These are phyloP conservation scores for Calvadosia cruxmelitensis DNA, from an alignment of 30 jellyfish, hydroid and myxozoan species.

Conservation along the genomic window DNA sequence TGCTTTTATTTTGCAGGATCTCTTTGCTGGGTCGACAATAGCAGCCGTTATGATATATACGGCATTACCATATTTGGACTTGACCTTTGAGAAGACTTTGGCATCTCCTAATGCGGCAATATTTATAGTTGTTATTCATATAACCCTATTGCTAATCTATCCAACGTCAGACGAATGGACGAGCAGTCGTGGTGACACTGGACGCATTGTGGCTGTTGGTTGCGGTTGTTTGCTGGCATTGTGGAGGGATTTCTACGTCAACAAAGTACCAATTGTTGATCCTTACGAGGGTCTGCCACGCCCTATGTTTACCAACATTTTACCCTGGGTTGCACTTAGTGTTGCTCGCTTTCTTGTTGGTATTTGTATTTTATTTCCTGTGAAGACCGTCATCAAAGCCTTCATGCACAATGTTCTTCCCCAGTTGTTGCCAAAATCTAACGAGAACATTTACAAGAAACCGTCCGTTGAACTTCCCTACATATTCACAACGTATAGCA, in stretches of 20 bases:
- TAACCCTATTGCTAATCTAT: conserved; percentile 44
- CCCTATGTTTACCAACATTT: conserved; percentile 13
- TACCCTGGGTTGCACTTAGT: conserved; percentile 23
- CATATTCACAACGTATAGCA: conserved; percentile 59
- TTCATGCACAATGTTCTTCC: conserved; percentile 17
- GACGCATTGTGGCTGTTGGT: conserved; percentile 76
- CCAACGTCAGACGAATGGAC: conserved; percentile 82
- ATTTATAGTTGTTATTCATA: conserved; percentile 40
- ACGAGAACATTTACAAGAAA: conserved; percentile 17
- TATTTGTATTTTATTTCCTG: conserved; percentile 55
- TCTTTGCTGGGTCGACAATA: conserved; percentile 73
- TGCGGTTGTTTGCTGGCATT: conserved; percentile 76
- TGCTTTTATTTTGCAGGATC: conserved; percentile 41
- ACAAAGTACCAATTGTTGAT: conserved; percentile 60
- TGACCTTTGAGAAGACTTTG: conserved; percentile 49
- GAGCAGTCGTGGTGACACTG: conserved; percentile 84
- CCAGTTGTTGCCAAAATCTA: conserved; percentile 24
- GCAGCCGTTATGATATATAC: conserved; percentile 53
- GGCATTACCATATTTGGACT: conserved; percentile 63
- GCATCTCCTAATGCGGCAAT: conserved; percentile 59
- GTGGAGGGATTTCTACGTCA: conserved; percentile 65
- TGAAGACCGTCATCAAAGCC: conserved; percentile 44
- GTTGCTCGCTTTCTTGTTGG: conserved; percentile 51
- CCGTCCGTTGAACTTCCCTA: conserved; percentile 64
- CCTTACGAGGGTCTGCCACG: conserved; percentile 81